Conservation (phyloP, 2,797 vertebrate genomes). For the Gobionotothen gibberifrons region DNA sequence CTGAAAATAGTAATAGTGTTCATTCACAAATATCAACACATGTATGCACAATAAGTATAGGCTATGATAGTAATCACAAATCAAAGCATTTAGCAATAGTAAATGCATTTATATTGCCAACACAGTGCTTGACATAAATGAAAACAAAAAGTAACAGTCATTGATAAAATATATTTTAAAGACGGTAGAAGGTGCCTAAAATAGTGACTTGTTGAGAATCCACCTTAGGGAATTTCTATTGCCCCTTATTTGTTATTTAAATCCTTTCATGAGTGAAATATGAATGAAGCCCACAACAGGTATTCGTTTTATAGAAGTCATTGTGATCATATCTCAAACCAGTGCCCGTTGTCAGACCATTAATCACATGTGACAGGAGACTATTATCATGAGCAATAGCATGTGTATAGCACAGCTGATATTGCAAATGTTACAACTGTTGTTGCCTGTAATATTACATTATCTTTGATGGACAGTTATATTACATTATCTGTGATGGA, state of each 20-base stretch:
- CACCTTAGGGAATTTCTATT: not conserved
- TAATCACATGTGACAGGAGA: conserved; percentile 34
- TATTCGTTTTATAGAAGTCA: conserved; percentile 21
- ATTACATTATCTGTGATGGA: conserved; percentile 1
- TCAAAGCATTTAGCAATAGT: not conserved
- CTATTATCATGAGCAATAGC: conserved; percentile 15
- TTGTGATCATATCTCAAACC: conserved; percentile 24
- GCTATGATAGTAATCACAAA: not conserved
- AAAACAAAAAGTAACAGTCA: not conserved
- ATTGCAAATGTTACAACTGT: not conserved
- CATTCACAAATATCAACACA: conserved; percentile 3
- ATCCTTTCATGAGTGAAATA: not conserved
- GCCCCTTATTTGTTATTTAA: too few relatives aligned
- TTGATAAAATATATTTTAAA: not conserved
- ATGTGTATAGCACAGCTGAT: not conserved
- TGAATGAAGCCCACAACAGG: not conserved
- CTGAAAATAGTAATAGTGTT: not conserved
- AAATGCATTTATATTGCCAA: not conserved
- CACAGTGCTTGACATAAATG: not conserved
- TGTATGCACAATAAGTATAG: not conserved
- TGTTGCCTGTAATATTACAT: not conserved
- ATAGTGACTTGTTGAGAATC: not conserved
- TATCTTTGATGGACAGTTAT: not conserved
- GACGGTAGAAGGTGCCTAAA: not conserved
- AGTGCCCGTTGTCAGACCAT: conserved; percentile 22